phyloP scores from a whole-genome alignment of 2,888 invertebrate genomes.

The Drosophila planitibia region DNA sequence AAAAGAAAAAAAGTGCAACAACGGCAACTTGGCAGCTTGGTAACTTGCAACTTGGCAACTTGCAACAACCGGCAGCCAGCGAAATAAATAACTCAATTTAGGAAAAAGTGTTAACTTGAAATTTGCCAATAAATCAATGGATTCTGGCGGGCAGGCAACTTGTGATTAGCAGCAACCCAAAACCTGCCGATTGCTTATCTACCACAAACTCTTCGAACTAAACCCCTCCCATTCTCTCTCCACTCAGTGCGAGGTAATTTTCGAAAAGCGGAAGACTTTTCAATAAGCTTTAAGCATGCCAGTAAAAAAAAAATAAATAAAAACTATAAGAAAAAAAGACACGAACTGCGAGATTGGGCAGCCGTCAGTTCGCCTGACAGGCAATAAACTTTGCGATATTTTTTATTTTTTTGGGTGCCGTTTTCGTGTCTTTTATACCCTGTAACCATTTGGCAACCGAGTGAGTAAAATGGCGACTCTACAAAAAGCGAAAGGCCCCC shows the following conservation, averaged over 20 bases:
- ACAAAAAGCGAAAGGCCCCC: background rate
- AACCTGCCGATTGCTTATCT: conserved; percentile 68
- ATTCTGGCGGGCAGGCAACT: conserved; percentile 49
- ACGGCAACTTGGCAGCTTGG: conserved; percentile 26
- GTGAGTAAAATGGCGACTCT: background rate
- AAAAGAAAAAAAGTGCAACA: conserved; percentile 29
- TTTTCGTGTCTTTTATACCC: conserved; percentile 17
- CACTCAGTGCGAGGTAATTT: conserved; percentile 33
- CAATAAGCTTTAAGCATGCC: conserved; percentile 54
- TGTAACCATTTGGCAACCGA: background rate
- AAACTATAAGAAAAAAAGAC: conserved; percentile 13
- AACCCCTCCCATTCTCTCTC: background rate
- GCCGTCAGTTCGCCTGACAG: conserved; percentile 74
- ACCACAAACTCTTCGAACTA: conserved; percentile 16
- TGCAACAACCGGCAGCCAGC: conserved; percentile 40
- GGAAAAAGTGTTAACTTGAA: conserved; percentile 81
- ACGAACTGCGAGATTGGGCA: conserved; percentile 61
- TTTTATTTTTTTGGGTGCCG: conserved; percentile 22
- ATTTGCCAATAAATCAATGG: conserved; percentile 78
- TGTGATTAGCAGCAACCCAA: conserved; percentile 68
- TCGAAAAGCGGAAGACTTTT: conserved; percentile 68
- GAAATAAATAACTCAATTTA: conserved; percentile 79
- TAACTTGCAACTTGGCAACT: conserved; percentile 5
- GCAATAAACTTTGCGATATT: conserved; percentile 67
- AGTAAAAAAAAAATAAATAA: conserved; percentile 21